Percentiles rank a stretch among this genome's conserved stretches.
These are phyloP conservation scores for Cryptophagus acutangulus DNA, from an alignment of 2,888 invertebrate species.

Conservation along the genomic window DNA sequence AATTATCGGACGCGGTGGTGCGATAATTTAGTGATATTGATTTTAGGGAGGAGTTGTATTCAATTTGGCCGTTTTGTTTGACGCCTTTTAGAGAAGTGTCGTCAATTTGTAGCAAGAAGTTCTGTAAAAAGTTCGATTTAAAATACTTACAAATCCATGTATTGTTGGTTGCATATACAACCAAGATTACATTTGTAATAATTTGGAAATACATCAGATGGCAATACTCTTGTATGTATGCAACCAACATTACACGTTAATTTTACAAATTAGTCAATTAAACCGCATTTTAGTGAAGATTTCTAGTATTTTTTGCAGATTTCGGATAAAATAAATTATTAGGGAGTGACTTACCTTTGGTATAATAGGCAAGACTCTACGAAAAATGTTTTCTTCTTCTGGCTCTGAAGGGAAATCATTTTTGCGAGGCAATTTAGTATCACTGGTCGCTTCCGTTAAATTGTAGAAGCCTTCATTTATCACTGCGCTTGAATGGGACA, in stretches of 20 bases:
- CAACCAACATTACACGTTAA: too few relatives aligned
- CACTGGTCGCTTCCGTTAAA: constrained; percentile 46
- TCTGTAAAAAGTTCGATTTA: too few relatives aligned
- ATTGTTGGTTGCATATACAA: too few relatives aligned
- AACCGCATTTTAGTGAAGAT: too few relatives aligned
- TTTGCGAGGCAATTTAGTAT: constrained; percentile 8
- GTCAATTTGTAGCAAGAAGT: constrained; percentile 65
- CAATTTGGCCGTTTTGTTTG: constrained; percentile 63
- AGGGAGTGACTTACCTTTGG: constrained; percentile 70
- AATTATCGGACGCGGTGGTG: constrained; percentile 30
- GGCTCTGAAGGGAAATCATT: background rate
- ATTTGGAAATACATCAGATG: too few relatives aligned
- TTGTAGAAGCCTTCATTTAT: constrained; percentile 57
- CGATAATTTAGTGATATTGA: constrained; percentile 39
- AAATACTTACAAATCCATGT: too few relatives aligned
- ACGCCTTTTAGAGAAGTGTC: constrained; percentile 65
- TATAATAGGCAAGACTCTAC: constrained; percentile 69
- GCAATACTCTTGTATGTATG: too few relatives aligned
- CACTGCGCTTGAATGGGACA: constrained; percentile 55
- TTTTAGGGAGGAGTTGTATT: constrained; percentile 59
- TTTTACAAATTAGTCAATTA: too few relatives aligned
- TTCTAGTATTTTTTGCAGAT: too few relatives aligned
- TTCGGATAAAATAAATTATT: too few relatives aligned
- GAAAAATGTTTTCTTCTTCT: constrained; percentile 52
- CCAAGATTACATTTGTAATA: too few relatives aligned